Percentiles rank a stretch among this genome's conserved stretches.
Conservation (phyloP, 1,140 invertebrate genomes). For the Drosophila ercepeae region DNA sequence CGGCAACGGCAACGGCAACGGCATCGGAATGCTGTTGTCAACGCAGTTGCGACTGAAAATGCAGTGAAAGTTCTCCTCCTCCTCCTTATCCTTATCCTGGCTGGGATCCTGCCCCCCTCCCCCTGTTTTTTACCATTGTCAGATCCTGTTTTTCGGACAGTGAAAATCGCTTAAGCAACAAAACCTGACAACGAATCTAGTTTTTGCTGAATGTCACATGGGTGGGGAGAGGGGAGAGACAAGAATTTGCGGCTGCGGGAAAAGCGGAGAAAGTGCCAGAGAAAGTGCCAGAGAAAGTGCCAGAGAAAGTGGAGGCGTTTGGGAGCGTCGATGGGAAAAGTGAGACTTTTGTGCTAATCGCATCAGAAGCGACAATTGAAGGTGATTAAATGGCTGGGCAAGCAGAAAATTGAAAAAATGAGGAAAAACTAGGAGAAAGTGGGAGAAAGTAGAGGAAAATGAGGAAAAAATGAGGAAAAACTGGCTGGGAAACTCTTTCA, state of each 20-base stretch:
- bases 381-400: slow-evolving; percentile 22
- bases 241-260: neutral
- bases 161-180: slow-evolving; percentile 53
- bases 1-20: no score
- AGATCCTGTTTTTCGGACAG: slow-evolving; percentile 14
- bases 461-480: no score
- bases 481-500: neutral
- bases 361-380: slow-evolving; percentile 33
- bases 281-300: neutral
- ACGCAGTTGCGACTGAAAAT: slow-evolving; percentile 4
- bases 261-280: neutral
- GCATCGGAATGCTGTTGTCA: slow-evolving; percentile 22
- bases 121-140: neutral
- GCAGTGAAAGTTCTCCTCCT: no score
- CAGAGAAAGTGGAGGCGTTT: no score
- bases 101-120: neutral
- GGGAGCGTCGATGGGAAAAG: neutral
- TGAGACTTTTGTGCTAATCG: slow-evolving; percentile 26
- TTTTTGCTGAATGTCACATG: slow-evolving; percentile 25
- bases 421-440: no score
- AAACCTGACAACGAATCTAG: slow-evolving; percentile 34
- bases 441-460: no score
- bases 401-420: neutral
- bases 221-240: neutral
- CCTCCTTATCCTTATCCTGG: neutral